Evolutionary conservation across 1,140 invertebrate species (phyloP).

Genomic region (Pogonomyrmex barbatus): DNA sequence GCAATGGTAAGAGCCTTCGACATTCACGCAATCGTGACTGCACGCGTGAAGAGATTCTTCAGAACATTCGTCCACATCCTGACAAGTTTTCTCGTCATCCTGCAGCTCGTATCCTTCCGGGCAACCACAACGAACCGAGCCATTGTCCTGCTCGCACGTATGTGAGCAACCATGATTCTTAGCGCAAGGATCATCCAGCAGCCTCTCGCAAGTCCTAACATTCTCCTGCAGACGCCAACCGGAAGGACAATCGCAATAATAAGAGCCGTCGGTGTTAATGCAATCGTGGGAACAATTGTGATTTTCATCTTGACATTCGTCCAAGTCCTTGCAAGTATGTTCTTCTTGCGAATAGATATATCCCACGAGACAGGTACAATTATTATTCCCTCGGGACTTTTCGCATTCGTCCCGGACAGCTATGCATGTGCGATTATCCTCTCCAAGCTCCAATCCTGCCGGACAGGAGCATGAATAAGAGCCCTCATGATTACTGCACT

Average conservation of each 20-base stretch:
- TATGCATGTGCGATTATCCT: conserved; percentile 82
- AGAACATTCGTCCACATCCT: conserved; percentile 88
- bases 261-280: conserved; percentile 89
- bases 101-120: conserved; percentile 84
- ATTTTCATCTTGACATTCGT: conserved; percentile 83
- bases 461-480: conserved; percentile 86
- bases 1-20: conserved; percentile 85
- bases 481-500: conserved; percentile 81
- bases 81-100: conserved; percentile 85
- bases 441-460: conserved; percentile 79
- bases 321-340: conserved; percentile 81
- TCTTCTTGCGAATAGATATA: conserved; percentile 87
- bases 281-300: conserved; percentile 89
- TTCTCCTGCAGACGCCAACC: conserved; percentile 85
- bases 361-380: conserved; percentile 91
- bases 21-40: conserved; percentile 86
- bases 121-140: conserved; percentile 75
- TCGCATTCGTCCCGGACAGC: conserved; percentile 91
- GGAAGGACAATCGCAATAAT: conserved; percentile 87
- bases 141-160: conserved; percentile 81
- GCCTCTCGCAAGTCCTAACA: conserved; percentile 86
- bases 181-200: conserved; percentile 80
- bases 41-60: conserved; percentile 85
- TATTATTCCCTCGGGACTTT: conserved; percentile 87
- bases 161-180: conserved; percentile 85